A percentile compares a stretch with the other conserved stretches of the same genome.
Conservation (phyloP, 2,888 invertebrate genomes). For the Oasisia sp. region DNA sequence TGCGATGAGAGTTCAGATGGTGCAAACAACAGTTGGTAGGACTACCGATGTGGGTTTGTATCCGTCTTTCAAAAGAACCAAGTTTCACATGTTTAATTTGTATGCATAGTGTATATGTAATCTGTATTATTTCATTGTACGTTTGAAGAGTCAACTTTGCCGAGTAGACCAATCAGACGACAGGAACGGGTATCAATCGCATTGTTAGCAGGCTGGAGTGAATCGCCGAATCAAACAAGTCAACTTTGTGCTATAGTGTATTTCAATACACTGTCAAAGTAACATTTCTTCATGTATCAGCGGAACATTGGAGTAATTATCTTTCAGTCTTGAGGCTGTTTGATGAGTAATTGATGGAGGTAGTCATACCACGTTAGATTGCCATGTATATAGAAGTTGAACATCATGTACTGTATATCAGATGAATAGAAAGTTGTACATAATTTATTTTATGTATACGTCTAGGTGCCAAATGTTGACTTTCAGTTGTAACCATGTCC, state of each 20-base stretch:
- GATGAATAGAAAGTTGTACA: constrained; percentile 17
- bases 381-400: constrained; percentile 17
- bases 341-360: background rate
- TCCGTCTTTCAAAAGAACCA: background rate
- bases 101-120: constrained; percentile 13
- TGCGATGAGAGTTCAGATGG: background rate
- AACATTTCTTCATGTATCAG: background rate
- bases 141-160: constrained; percentile 1
- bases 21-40: background rate
- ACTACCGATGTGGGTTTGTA: background rate
- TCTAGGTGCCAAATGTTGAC: constrained; percentile 11
- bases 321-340: background rate
- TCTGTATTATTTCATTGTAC: constrained; percentile 5
- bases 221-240: background rate
- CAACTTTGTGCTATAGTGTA: background rate
- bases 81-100: background rate
- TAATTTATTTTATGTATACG: constrained; percentile 17
- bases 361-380: background rate
- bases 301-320: background rate
- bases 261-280: background rate
- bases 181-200: background rate
- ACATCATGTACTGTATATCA: background rate
- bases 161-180: background rate
- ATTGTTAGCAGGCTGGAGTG: background rate
- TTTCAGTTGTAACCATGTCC: background rate